phyloP scores from a whole-genome alignment of 2,113 vertebrate genomes.

The Sporophila hypoxantha region DNA sequence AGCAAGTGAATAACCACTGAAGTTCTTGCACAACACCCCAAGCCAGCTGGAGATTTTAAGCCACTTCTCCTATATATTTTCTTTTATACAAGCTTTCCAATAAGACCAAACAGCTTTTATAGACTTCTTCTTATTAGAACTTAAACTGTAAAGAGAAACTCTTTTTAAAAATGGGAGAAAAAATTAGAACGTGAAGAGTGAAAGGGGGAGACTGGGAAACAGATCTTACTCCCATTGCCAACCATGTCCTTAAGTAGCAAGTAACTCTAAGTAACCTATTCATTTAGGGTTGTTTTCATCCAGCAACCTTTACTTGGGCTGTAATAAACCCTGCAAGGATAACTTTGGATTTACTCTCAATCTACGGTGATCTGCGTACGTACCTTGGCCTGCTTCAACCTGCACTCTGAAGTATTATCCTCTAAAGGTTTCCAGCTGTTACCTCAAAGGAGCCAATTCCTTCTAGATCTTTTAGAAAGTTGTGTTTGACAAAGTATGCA shows the following conservation, averaged over 20 bases:
- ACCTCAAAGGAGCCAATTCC: not conserved
- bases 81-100: not conserved
- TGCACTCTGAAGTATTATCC: not conserved
- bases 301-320: not conserved
- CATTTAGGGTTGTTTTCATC: not conserved
- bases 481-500: not conserved
- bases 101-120: not conserved
- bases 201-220: not conserved
- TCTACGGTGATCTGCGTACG: not conserved
- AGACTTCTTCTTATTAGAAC: not conserved
- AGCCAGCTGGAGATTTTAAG: not conserved
- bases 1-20: not conserved
- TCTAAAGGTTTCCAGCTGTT: not conserved
- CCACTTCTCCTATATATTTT: not conserved
- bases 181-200: not conserved
- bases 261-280: not conserved
- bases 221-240: not conserved
- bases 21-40: not conserved
- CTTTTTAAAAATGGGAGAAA: not conserved
- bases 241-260: not conserved
- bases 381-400: not conserved
- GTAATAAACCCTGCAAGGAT: not conserved
- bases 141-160: not conserved
- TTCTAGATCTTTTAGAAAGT: not conserved
- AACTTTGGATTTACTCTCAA: not conserved